Percentiles rank a stretch among this genome's conserved stretches.
phyloP scores from a whole-genome alignment of 2,888 invertebrate species.

The Crematogaster levior region DNA sequence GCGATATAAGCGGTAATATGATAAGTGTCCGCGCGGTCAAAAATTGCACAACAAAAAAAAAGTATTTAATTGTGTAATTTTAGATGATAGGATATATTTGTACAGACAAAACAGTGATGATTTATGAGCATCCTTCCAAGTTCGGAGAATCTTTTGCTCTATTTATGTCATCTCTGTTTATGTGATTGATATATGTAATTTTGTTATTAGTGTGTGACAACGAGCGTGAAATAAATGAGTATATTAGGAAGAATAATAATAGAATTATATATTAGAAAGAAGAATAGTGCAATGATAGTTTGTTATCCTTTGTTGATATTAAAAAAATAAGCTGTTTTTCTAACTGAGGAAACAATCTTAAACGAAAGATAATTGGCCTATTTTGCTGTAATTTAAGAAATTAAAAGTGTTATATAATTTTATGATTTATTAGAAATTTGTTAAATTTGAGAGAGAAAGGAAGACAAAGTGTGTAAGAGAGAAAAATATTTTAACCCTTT shows the following conservation, averaged over 20 bases:
- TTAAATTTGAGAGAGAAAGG: background rate
- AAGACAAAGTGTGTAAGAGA: background rate
- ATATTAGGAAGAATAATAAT: background rate
- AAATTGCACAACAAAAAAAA: no score
- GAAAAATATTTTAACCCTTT: background rate
- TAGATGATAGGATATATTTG: background rate
- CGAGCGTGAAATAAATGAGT: background rate
- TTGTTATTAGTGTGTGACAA: background rate
- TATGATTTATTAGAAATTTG: background rate
- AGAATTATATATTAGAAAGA: background rate
- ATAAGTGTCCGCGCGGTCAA: background rate
- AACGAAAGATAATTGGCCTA: background rate
- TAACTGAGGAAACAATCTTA: background rate
- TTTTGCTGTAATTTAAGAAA: conserved; percentile 6
- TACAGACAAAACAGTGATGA: conserved; percentile 4
- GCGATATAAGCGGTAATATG: background rate
- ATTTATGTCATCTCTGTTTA: background rate
- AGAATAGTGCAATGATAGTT: background rate
- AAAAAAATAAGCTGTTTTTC: background rate
- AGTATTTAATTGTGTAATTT: conserved; percentile 7
- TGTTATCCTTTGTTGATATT: background rate
- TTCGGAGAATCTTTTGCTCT: background rate
- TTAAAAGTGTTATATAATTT: background rate
- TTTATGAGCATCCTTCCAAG: conserved; percentile 2
- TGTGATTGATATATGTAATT: background rate